phyloP scores from a whole-genome alignment of 2,888 invertebrate species.

The Chalcosyrphus nemorum region DNA sequence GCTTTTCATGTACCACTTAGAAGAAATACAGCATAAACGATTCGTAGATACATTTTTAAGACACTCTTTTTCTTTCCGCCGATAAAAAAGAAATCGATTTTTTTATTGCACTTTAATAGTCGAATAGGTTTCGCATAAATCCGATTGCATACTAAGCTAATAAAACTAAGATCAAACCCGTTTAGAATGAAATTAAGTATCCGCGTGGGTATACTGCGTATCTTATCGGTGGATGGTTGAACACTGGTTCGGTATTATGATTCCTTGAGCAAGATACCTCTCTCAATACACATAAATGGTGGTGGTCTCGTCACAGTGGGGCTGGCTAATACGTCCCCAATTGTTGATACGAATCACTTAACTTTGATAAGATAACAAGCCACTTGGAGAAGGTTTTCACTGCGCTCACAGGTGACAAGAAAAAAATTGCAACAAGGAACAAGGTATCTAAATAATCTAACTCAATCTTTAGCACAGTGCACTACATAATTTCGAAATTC shows the following conservation, averaged over 20 bases:
- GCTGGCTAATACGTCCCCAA: conserved; percentile 43
- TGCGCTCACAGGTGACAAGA: neutral
- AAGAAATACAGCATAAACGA: conserved; percentile 50
- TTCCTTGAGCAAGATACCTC: conserved; percentile 44
- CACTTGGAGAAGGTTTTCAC: conserved; percentile 23
- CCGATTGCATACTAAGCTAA: conserved; percentile 19
- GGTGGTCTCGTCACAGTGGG: conserved; percentile 13
- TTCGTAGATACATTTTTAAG: conserved; percentile 25
- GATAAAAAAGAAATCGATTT: neutral
- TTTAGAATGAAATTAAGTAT: conserved; percentile 11
- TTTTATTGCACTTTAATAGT: neutral
- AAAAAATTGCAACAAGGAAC: conserved; percentile 1
- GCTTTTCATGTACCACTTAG: conserved; percentile 52
- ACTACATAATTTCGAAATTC: no score
- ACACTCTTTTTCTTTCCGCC: conserved; percentile 8
- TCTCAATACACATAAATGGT: conserved; percentile 43
- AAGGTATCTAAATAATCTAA: neutral
- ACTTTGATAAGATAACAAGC: conserved; percentile 52
- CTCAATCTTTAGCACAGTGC: neutral
- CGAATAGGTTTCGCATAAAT: neutral
- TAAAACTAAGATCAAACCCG: neutral
- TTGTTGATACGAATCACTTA: conserved; percentile 40
- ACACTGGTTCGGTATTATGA: conserved; percentile 35
- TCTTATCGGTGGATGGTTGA: conserved; percentile 34
- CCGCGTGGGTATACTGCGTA: conserved; percentile 24